Conservation (phyloP, 2,888 invertebrate genomes). For the Tuberolachnus salignus region DNA sequence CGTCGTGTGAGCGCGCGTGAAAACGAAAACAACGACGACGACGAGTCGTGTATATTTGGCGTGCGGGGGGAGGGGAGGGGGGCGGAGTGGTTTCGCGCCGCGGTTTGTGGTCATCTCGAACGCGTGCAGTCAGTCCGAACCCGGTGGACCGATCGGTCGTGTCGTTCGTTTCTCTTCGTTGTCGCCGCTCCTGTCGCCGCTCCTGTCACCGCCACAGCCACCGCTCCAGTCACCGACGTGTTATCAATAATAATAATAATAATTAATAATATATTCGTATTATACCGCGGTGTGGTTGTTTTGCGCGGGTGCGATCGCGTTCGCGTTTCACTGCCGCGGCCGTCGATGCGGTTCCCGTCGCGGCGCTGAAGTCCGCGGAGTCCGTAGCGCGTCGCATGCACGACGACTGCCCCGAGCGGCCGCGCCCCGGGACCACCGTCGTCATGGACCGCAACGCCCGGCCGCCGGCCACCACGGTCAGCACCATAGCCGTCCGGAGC, state of each 20-base stretch:
- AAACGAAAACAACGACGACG: slow-evolving; percentile 14
- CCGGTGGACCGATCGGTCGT: slow-evolving; percentile 45
- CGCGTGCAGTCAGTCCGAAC: slow-evolving; percentile 54
- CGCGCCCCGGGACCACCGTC: too few relatives aligned
- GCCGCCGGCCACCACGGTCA: slow-evolving; percentile 78
- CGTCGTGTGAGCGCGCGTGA: not conserved
- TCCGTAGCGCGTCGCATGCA: too few relatives aligned
- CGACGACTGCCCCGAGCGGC: too few relatives aligned
- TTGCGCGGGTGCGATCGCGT: not conserved
- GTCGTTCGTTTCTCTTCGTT: not conserved
- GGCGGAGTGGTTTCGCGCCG: slow-evolving; percentile 4
- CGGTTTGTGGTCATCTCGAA: slow-evolving; percentile 45
- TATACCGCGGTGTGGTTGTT: not conserved
- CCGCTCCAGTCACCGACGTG: not conserved
- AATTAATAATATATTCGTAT: not conserved
- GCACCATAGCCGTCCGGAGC: slow-evolving; percentile 88
- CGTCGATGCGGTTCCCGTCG: not conserved
- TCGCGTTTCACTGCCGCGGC: not conserved
- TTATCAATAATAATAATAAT: not conserved
- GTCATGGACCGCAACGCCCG: slow-evolving; percentile 12
- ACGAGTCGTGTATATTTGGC: not conserved
- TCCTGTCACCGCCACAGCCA: not conserved
- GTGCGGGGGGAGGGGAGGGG: not conserved
- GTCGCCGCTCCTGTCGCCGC: not conserved
- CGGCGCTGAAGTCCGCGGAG: not conserved